Conservation (phyloP, 2,888 invertebrate species). For the Gasteruption jaculator region DNA sequence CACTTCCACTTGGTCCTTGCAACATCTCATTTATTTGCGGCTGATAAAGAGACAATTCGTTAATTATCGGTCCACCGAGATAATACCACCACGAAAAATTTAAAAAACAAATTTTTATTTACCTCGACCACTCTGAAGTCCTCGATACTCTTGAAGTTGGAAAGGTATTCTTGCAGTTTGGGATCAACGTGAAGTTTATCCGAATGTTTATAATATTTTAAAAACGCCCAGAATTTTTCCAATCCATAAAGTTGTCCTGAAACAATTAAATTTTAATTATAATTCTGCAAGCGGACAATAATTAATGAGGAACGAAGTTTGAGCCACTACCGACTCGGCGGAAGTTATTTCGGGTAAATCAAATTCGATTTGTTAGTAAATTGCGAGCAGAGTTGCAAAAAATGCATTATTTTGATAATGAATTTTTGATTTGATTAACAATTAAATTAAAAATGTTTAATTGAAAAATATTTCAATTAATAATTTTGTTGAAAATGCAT, state of each 20-base stretch:
- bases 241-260: constrained; percentile 93
- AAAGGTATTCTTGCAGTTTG: constrained; percentile 67
- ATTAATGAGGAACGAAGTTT: not conserved
- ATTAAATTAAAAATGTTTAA: too few species aligned
- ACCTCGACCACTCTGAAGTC: constrained; percentile 82
- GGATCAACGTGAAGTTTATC: constrained; percentile 70
- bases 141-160: constrained; percentile 81
- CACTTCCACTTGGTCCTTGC: constrained; percentile 53
- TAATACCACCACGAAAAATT: constrained; percentile 1
- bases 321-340: too few species aligned
- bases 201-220: constrained; percentile 90
- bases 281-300: constrained; percentile 1
- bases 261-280: constrained; percentile 15
- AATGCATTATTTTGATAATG: too few species aligned
- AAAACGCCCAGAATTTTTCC: constrained; percentile 99
- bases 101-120: constrained; percentile 25
- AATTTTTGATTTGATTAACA: too few species aligned
- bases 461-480: too few species aligned
- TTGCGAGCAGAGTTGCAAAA: too few species aligned
- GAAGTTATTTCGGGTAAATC: too few species aligned
- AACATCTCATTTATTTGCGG: constrained; percentile 62
- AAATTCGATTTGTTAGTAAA: too few species aligned
- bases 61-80: constrained; percentile 4
- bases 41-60: constrained; percentile 45
- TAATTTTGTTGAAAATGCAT: too few species aligned